A percentile compares a stretch with the other conserved stretches of the same genome.
Conservation (phyloP, 2,797 vertebrate species). For the Leptoclinus maculatus region DNA sequence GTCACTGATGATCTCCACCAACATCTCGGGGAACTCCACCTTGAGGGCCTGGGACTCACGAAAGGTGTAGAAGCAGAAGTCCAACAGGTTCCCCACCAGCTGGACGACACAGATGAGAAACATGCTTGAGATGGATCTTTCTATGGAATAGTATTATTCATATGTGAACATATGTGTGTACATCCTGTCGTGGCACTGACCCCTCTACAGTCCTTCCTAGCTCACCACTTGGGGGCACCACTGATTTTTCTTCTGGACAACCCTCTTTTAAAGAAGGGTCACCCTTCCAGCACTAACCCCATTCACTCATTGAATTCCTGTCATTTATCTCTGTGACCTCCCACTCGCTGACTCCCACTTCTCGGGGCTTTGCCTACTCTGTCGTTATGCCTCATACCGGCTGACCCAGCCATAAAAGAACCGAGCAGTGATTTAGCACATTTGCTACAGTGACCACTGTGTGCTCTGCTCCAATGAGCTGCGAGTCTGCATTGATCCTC, state of each 20-base stretch:
- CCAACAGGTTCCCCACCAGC: constrained; percentile 95
- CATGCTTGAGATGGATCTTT: neutral
- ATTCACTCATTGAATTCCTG: constrained; percentile 47
- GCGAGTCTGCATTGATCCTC: constrained; percentile 65
- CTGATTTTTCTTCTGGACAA: constrained; percentile 43
- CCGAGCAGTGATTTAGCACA: constrained; percentile 50
- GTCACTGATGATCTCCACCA: constrained; percentile 99
- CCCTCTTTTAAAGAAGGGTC: constrained; percentile 39
- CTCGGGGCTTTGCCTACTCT: constrained; percentile 22
- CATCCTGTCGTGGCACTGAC: neutral
- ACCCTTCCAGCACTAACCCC: constrained; percentile 41
- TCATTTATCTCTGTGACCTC: constrained; percentile 49
- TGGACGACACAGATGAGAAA: constrained; percentile 70
- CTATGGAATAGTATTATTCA: neutral
- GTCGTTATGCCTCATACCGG: constrained; percentile 15
- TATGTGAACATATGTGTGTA: neutral
- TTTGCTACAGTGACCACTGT: constrained; percentile 55
- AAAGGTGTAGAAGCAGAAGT: constrained; percentile 99
- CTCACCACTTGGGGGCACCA: constrained; percentile 71
- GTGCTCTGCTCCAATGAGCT: constrained; percentile 58
- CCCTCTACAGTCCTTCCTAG: constrained; percentile 6
- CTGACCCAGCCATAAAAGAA: constrained; percentile 33
- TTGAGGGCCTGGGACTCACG: constrained; percentile 98
- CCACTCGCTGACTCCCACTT: constrained; percentile 35
- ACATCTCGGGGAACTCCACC: constrained; percentile 99